Percentiles rank a stretch among this genome's conserved stretches.
These are phyloP conservation scores for Heloderma charlesbogerti DNA, from an alignment of 2,113 vertebrate genomes.

Conservation along the genomic window DNA sequence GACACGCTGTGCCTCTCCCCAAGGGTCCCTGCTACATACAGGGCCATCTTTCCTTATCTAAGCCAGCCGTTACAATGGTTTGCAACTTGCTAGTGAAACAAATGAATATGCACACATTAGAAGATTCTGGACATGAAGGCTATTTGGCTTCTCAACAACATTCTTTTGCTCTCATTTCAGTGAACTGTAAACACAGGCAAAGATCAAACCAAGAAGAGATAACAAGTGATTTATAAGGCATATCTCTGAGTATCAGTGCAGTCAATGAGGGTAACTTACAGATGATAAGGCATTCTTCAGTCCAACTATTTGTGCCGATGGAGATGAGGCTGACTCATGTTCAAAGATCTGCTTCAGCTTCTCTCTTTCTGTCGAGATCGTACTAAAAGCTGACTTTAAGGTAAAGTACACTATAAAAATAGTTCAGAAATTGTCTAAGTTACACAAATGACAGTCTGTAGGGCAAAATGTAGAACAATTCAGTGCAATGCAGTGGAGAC, in stretches of 20 bases:
- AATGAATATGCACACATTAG: background rate
- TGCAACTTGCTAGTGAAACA: constrained; percentile 8
- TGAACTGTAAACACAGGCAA: background rate
- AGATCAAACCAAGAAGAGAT: constrained; percentile 18
- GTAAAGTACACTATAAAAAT: constrained; percentile 83
- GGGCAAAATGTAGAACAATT: constrained; percentile 14
- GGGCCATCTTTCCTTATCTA: background rate
- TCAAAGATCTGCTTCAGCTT: constrained; percentile 90
- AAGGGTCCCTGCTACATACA: background rate
- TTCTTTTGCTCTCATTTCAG: background rate
- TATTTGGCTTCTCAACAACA: background rate
- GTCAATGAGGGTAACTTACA: constrained; percentile 78
- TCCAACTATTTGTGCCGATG: constrained; percentile 88
- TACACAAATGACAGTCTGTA: constrained; percentile 40
- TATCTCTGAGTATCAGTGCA: background rate
- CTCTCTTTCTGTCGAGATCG: constrained; percentile 88
- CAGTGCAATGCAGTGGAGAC: constrained; percentile 18
- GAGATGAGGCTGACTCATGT: constrained; percentile 83
- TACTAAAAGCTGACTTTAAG: constrained; percentile 89
- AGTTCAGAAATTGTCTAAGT: constrained; percentile 47
- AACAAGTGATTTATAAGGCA: background rate
- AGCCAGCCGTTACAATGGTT: background rate
- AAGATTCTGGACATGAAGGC: background rate
- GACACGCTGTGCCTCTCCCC: background rate
- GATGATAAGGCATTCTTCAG: constrained; percentile 91